phyloP scores from a whole-genome alignment of 2,113 vertebrate species.

The Tamias sibiricus region DNA sequence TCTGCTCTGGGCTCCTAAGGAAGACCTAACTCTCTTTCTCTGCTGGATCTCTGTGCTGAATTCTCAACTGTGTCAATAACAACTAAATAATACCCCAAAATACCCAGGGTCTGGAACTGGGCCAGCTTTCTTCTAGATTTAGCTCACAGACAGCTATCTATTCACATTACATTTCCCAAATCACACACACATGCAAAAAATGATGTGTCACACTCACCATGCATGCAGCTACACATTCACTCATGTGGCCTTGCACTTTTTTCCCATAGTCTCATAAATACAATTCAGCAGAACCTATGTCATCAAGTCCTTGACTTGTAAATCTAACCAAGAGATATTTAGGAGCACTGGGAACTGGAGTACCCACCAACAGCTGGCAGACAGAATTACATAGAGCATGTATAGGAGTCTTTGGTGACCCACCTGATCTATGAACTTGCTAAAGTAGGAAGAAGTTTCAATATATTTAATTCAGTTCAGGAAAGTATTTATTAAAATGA shows the following conservation, averaged over 20 bases:
- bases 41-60: slow-evolving; percentile 56
- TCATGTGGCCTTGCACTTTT: not conserved
- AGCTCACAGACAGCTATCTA: slow-evolving; percentile 44
- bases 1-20: slow-evolving; percentile 40
- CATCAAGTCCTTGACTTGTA: slow-evolving; percentile 33
- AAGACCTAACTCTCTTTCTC: slow-evolving; percentile 41
- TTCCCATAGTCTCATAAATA: slow-evolving; percentile 65
- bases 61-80: slow-evolving; percentile 71
- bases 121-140: slow-evolving; percentile 62
- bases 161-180: slow-evolving; percentile 2
- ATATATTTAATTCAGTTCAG: slow-evolving; percentile 58
- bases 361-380: slow-evolving; percentile 3
- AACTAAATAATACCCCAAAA: slow-evolving; percentile 62
- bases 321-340: slow-evolving; percentile 62
- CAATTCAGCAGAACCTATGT: slow-evolving; percentile 23
- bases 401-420: slow-evolving; percentile 45
- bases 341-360: slow-evolving; percentile 27
- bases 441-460: slow-evolving; percentile 57
- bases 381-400: not conserved
- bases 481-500: slow-evolving; percentile 52
- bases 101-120: slow-evolving; percentile 49
- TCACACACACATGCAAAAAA: not conserved
- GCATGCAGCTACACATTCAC: not conserved
- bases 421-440: slow-evolving; percentile 54
- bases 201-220: not conserved